A percentile compares a stretch with the other conserved stretches of the same genome.
These are phyloP conservation scores for Papilio glaucus DNA, from an alignment of 1,140 invertebrate species.

Conservation along the genomic window DNA sequence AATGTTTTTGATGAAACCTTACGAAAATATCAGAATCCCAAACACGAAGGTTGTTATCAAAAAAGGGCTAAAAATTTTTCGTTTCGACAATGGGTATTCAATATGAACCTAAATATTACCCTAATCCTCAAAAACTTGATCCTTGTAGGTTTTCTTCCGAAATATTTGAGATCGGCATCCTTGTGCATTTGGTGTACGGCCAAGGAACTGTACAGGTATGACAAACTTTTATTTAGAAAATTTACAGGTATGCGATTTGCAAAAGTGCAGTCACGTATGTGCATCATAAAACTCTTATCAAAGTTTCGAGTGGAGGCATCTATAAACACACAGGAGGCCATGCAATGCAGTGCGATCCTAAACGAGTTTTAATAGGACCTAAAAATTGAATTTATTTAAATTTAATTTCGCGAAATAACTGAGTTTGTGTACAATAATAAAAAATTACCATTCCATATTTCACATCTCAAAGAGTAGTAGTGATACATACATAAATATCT, in stretches of 20 bases:
- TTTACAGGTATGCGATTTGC: constrained; percentile 48
- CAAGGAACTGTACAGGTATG: constrained; percentile 84
- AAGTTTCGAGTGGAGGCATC: constrained; percentile 47
- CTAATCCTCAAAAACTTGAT: constrained; percentile 83
- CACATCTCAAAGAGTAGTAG: too few species aligned
- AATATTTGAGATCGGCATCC: constrained; percentile 67
- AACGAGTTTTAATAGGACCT: neutral
- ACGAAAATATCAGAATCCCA: constrained; percentile 83
- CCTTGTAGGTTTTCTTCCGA: constrained; percentile 82
- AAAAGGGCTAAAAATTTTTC: constrained; percentile 59
- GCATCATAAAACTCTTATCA: constrained; percentile 44
- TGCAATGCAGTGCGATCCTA: constrained; percentile 21
- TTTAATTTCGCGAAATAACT: neutral
- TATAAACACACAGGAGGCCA: neutral
- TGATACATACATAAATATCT: too few species aligned
- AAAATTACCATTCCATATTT: too few species aligned
- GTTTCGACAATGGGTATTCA: constrained; percentile 50
- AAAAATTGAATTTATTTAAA: constrained; percentile 25
- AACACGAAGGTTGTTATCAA: constrained; percentile 77
- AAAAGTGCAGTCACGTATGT: constrained; percentile 42
- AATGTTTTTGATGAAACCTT: constrained; percentile 76
- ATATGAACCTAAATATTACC: constrained; percentile 52
- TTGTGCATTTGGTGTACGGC: constrained; percentile 70
- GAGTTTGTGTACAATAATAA: too few species aligned
- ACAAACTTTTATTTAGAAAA: neutral